These are phyloP conservation scores for Drosophila ercepeae DNA, from an alignment of 1,140 invertebrate genomes.

Conservation along the genomic window DNA sequence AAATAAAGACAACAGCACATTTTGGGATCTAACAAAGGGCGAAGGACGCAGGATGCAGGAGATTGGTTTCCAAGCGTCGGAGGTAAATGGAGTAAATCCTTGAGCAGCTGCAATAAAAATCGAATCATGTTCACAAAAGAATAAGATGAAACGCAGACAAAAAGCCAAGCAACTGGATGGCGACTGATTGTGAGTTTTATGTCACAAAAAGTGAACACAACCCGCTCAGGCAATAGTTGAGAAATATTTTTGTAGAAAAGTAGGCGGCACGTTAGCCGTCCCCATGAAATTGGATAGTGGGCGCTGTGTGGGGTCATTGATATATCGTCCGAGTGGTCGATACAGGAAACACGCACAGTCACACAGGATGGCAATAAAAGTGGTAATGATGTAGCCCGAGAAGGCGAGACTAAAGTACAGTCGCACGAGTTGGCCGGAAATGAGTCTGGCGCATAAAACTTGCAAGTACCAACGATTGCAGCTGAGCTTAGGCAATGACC, in stretches of 20 bases:
- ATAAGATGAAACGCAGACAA: constrained; percentile 59
- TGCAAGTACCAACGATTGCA: not conserved
- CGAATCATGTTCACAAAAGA: constrained; percentile 65
- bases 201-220: constrained; percentile 31
- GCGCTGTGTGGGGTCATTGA: constrained; percentile 47
- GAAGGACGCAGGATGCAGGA: constrained; percentile 17
- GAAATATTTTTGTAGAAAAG: constrained; percentile 54
- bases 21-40: not conserved
- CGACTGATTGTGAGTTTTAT: constrained; percentile 41
- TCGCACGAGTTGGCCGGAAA: constrained; percentile 10
- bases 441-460: constrained; percentile 1
- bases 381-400: constrained; percentile 55
- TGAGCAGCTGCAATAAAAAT: constrained; percentile 56
- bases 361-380: constrained; percentile 66
- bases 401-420: constrained; percentile 3
- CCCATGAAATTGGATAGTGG: constrained; percentile 1
- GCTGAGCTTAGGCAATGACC: constrained; percentile 16
- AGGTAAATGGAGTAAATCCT: constrained; percentile 65
- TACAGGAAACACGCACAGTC: constrained; percentile 72
- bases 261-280: constrained; percentile 14
- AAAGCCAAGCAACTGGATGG: constrained; percentile 52
- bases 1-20: constrained; percentile 43
- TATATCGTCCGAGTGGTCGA: constrained; percentile 56
- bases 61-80: constrained; percentile 27
- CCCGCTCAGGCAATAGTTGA: constrained; percentile 38